A percentile compares a stretch with the other conserved stretches of the same genome.
Evolutionary conservation across 1,140 invertebrate species (phyloP).

Genomic region (Zaprionus capensis): DNA sequence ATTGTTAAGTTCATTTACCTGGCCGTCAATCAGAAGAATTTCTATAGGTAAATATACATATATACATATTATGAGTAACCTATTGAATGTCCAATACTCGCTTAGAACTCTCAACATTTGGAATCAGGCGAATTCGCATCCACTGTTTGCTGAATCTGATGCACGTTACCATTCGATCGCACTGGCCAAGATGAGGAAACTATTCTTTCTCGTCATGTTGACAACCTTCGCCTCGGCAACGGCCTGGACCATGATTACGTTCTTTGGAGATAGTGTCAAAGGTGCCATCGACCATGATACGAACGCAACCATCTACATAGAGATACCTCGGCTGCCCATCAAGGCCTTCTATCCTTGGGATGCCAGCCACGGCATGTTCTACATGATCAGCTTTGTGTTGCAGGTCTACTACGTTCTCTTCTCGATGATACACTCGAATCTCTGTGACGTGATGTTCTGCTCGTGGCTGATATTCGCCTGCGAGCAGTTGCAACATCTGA

Average conservation of each 20-base stretch:
- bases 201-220: slow-evolving; percentile 88
- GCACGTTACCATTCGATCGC: slow-evolving; percentile 90
- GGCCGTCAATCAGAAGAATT: slow-evolving; percentile 89
- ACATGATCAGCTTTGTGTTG: slow-evolving; percentile 88
- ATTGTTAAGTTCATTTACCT: slow-evolving; percentile 91
- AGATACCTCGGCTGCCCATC: slow-evolving; percentile 89
- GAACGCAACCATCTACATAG: slow-evolving; percentile 88
- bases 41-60: slow-evolving; percentile 87
- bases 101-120: slow-evolving; percentile 89
- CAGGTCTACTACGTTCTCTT: slow-evolving; percentile 92
- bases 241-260: slow-evolving; percentile 90
- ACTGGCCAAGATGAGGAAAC: slow-evolving; percentile 90
- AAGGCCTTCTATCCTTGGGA: slow-evolving; percentile 91
- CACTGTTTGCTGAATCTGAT: slow-evolving; percentile 92
- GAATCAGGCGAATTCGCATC: slow-evolving; percentile 93
- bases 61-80: neutral
- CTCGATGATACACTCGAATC: slow-evolving; percentile 89
- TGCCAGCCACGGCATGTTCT: slow-evolving; percentile 87
- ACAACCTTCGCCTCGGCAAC: slow-evolving; percentile 87
- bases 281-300: slow-evolving; percentile 88
- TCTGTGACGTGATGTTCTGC: slow-evolving; percentile 91
- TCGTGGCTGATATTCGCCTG: slow-evolving; percentile 93
- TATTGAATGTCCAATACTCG: neutral
- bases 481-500: slow-evolving; percentile 92
- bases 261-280: slow-evolving; percentile 90